Evolutionary conservation across 1,140 invertebrate genomes (phyloP), one percentile per base, ranked within the genome.

Genomic region (Atta cephalotes): DNA sequence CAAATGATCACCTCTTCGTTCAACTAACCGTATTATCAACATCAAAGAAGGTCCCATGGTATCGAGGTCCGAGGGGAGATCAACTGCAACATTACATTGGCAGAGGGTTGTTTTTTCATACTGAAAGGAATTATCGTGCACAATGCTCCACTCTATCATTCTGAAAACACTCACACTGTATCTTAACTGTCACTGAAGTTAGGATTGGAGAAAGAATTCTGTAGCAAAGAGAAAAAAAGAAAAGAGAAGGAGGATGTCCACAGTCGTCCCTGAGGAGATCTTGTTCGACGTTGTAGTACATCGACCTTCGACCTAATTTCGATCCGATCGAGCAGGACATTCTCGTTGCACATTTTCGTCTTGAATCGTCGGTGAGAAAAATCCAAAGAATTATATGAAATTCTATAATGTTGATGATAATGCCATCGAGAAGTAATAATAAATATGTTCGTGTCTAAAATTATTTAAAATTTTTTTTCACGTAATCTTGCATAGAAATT

Each of bases 291-390:
- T 70, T 84, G 79, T 85, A 90, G 89, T 90, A 58, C 89, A 90
- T 56, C 86, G 89, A 87, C 87, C 90, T 78, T 31, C 85, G 91
- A 91, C 90, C 90, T 66, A 90, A 92, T 92, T 92, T 89, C 88
- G 25, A 86, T 28, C 25, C 31, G 35, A 79, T 84, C 88, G 85
- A 86, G 72, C 78, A 68, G 62, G 80, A 87, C 28, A 28, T 82
- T 86, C 72, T 78, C 25, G 39, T 74, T 45, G 12, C 53, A 18
- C 28, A 63, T 80, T 31, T 2, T 80, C 63, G 14, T 7, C 28
- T 68, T 9, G 31, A 45, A 80, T 70, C 14, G 49, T 70, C 14
- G 49, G 28, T 31, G 4, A 16, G 70, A 18, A 45, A 80, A 66
- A 49, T 45, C 18, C 5, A 6, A 60, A 74, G 62, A 88, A 89